These are phyloP conservation scores for Callosobruchus maculatus DNA, from an alignment of 2,888 invertebrate genomes.

Conservation along the genomic window DNA sequence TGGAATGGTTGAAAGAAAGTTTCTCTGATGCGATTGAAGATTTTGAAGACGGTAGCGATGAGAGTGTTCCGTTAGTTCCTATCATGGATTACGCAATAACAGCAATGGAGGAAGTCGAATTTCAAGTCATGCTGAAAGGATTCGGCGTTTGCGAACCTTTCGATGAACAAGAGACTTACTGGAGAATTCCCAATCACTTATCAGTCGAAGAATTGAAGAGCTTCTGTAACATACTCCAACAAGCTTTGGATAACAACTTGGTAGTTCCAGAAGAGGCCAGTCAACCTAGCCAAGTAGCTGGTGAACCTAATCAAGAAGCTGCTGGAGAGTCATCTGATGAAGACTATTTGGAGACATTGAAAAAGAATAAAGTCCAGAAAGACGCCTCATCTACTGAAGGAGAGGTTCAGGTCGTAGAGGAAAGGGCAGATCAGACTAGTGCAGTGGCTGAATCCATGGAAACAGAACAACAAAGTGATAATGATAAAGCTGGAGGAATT, in stretches of 20 bases:
- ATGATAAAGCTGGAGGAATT: neutral
- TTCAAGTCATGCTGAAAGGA: conserved; percentile 65
- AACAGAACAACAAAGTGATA: conserved; percentile 32
- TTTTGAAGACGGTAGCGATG: conserved; percentile 62
- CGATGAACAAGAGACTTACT: conserved; percentile 76
- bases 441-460: conserved; percentile 19
- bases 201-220: conserved; percentile 55
- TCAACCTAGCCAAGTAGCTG: too few relatives aligned
- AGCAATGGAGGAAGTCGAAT: conserved; percentile 71
- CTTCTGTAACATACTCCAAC: conserved; percentile 55
- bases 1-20: conserved; percentile 73
- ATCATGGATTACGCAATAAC: conserved; percentile 64
- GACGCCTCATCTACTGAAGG: neutral
- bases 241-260: conserved; percentile 54
- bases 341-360: conserved; percentile 12
- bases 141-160: conserved; percentile 69
- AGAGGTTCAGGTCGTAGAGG: conserved; percentile 1
- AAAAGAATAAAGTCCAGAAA: neutral
- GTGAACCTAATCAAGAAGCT: conserved; percentile 4
- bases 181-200: conserved; percentile 75
- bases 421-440: conserved; percentile 2
- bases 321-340: conserved; percentile 9
- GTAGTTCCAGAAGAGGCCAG: conserved; percentile 24
- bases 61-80: conserved; percentile 77
- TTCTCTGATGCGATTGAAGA: conserved; percentile 72